phyloP scores from a whole-genome alignment of 2,797 vertebrate species.

The Thalassophryne amazonica region DNA sequence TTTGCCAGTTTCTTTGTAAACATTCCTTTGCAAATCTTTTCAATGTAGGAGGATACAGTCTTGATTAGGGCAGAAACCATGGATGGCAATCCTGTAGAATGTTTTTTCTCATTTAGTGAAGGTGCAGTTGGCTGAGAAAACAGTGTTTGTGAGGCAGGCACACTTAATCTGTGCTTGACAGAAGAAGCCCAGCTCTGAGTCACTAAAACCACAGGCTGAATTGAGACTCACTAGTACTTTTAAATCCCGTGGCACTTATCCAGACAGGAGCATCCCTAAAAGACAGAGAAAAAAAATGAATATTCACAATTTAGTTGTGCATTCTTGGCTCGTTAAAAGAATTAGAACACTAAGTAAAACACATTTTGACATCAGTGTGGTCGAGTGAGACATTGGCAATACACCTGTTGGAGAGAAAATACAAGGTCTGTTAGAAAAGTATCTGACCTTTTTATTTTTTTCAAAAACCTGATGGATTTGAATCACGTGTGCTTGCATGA shows the following conservation, averaged over 20 bases:
- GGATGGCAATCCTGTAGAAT: constrained; percentile 79
- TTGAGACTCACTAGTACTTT: constrained; percentile 40
- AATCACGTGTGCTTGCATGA: too few species aligned
- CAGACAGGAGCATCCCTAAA: constrained; percentile 65
- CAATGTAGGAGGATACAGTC: constrained; percentile 89
- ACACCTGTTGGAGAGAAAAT: too few species aligned
- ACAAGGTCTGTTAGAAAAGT: too few species aligned
- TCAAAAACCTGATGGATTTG: too few species aligned
- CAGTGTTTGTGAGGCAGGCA: constrained; percentile 40
- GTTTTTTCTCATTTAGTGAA: constrained; percentile 65
- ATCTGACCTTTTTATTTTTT: too few species aligned
- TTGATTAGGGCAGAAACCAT: constrained; percentile 95
- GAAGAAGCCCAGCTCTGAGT: constrained; percentile 43
- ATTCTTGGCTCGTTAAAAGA: neutral
- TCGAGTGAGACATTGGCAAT: too few species aligned
- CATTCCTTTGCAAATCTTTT: constrained; percentile 99
- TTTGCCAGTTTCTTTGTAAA: constrained; percentile 99
- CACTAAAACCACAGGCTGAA: constrained; percentile 44
- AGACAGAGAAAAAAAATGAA: constrained; percentile 32
- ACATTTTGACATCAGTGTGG: too few species aligned
- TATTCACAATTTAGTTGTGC: neutral
- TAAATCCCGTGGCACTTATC: constrained; percentile 66
- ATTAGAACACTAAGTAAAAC: too few species aligned
- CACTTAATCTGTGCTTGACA: constrained; percentile 47
- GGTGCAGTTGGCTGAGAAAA: constrained; percentile 47